These are phyloP conservation scores for Lepidocolaptes lacrymiger DNA, from an alignment of 2,797 vertebrate species.

Conservation along the genomic window DNA sequence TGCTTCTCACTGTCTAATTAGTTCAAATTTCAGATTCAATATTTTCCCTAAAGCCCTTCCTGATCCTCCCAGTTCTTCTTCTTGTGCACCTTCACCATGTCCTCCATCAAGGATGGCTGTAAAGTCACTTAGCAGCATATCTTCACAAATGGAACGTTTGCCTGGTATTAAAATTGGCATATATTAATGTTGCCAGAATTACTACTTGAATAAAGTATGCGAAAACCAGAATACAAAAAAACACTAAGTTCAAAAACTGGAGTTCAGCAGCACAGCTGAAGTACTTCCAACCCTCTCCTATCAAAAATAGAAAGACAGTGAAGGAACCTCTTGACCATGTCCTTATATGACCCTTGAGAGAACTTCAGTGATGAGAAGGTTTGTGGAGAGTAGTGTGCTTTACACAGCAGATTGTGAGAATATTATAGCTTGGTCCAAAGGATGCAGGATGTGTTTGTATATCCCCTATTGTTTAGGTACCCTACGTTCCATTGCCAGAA, in stretches of 20 bases:
- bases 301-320: slow-evolving; percentile 1
- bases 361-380: not conserved
- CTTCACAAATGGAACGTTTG: not conserved
- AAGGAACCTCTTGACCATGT: not conserved
- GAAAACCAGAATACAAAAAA: not conserved
- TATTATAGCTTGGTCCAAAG: not conserved
- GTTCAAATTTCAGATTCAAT: not conserved
- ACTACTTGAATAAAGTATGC: not conserved
- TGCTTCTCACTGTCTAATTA: not conserved
- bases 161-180: not conserved
- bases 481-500: not conserved
- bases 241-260: not conserved
- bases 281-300: not conserved
- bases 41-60: not conserved
- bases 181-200: not conserved
- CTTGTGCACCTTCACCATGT: not conserved
- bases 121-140: not conserved
- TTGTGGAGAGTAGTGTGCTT: not conserved
- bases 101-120: not conserved
- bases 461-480: not conserved
- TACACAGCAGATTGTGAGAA: not conserved
- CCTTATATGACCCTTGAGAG: not conserved
- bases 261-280: slow-evolving; percentile 4
- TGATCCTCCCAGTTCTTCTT: not conserved
- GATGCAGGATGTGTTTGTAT: not conserved